Percentiles rank a stretch among this genome's conserved stretches.
phyloP scores from a whole-genome alignment of 2,113 vertebrate species.

The Hydrolagus affinis region DNA sequence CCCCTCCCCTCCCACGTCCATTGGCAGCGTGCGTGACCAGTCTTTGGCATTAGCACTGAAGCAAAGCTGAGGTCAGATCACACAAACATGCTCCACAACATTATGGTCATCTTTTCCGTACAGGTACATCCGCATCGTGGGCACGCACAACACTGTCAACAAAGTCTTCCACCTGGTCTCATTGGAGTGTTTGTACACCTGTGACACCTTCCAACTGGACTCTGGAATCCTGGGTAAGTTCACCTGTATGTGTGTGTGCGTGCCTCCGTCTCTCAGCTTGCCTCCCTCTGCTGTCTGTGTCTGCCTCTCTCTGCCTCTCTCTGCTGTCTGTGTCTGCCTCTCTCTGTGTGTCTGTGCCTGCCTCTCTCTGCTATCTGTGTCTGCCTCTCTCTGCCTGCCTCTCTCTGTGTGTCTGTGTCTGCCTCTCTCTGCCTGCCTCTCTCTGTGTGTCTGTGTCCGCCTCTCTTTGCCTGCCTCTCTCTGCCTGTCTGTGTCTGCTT shows the following conservation, averaged over 20 bases:
- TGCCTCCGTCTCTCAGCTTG: too few relatives aligned
- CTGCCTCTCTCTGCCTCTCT: background rate
- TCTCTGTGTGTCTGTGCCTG: background rate
- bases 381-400: background rate
- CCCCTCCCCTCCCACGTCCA: background rate
- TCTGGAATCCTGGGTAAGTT: slow-evolving; percentile 83
- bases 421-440: background rate
- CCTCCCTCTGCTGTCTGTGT: background rate
- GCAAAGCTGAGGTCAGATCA: too few relatives aligned
- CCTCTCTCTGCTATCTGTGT: background rate
- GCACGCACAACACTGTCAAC: slow-evolving; percentile 96
- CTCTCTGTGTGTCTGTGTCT: background rate
- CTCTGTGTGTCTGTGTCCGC: background rate
- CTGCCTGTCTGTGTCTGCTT: background rate
- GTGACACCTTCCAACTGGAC: slow-evolving; percentile 77
- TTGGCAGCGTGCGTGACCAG: too few relatives aligned
- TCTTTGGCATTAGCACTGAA: too few relatives aligned
- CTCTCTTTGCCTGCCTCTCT: background rate
- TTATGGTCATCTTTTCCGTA: background rate
- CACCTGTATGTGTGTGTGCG: background rate
- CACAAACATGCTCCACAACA: too few relatives aligned
- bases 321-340: background rate
- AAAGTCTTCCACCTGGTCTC: slow-evolving; percentile 97
- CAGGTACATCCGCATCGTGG: slow-evolving; percentile 93
- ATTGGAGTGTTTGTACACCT: slow-evolving; percentile 94